Base-by-base conservation (phyloP, 2,797 vertebrate species). In the Pangasius macronema region DNA sequence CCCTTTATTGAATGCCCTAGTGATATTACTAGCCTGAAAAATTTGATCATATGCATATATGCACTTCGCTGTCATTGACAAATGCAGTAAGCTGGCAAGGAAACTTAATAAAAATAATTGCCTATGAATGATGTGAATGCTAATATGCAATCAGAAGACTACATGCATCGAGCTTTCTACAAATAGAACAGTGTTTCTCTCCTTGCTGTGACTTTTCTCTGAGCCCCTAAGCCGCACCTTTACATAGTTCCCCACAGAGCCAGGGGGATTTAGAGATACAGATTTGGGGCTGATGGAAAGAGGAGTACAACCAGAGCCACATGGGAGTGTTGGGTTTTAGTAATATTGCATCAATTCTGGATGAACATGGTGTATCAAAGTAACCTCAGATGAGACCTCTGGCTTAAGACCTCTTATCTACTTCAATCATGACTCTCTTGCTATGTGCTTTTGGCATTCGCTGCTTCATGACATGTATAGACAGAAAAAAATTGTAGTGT, bases 261-360 rank as follows among this genome's bases (percentile, higher is more conserved):
- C 16, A 30, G 51, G 33, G 86, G 87, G 87, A 89, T 89, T 90
- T 89, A 83, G 67, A 84, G 46, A 87, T 89, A 59, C 36, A 61
- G 36, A 36, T 88, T 70, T 87, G 84, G 67, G 73, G 61, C 79
- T 86, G 75, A 88, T 65, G 55, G 76, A 84, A 77, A 85, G 42
- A 73, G 49, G 22, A 68, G 72, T 85, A 81, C 81, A 77, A 55
- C 86, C 85, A 30, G 88, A 85, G 80, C 68, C 53, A 76, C 67
- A 86, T 49, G 72, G 61, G 59, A 79, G 30, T 77, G 63, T 30
- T 81, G 82, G 30, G 82, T 85, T 87, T 89, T 75, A 87, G 46
- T 46, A 75, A 86, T 65, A 84, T 22, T 1, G 51, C 53, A 49
- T 80, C 70, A 68, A 82, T 86, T 83, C 75, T 79, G 63, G 76